Percentiles rank a stretch among this genome's conserved stretches.
These are phyloP conservation scores for Poeciliopsis presidionis DNA, from an alignment of 2,797 vertebrate genomes.

Conservation along the genomic window DNA sequence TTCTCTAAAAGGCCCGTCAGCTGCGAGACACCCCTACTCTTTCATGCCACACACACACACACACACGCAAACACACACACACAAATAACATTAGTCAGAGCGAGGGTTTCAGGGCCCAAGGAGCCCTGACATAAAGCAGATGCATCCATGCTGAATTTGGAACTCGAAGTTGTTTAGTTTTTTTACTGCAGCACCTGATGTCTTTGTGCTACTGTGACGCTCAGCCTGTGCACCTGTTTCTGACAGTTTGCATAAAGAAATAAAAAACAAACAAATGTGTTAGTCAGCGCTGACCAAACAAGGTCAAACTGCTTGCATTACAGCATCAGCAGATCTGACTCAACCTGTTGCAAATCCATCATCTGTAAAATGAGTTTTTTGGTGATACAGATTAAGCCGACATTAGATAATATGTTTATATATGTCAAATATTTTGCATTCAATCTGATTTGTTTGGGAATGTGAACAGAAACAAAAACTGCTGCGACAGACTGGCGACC, in stretches of 20 bases:
- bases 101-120: constrained; percentile 19
- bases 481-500: too few relatives aligned
- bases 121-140: constrained; percentile 13
- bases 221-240: constrained; percentile 33
- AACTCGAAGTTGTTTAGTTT: constrained; percentile 29
- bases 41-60: constrained; percentile 25
- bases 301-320: background rate
- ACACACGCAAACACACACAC: constrained; percentile 12
- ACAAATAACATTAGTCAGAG: constrained; percentile 26
- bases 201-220: constrained; percentile 23
- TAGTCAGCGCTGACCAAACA: constrained; percentile 9
- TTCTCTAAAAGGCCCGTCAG: constrained; percentile 75
- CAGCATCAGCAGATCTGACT: background rate
- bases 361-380: background rate
- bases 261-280: background rate
- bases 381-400: background rate
- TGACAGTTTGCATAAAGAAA: constrained; percentile 24
- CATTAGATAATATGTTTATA: background rate
- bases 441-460: background rate
- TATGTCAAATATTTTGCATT: background rate
- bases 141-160: constrained; percentile 15
- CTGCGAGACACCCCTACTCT: constrained; percentile 63
- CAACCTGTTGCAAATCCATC: background rate
- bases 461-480: background rate
- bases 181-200: constrained; percentile 23